phyloP scores from a whole-genome alignment of 2,888 invertebrate species.

The Hipparchia semele region DNA sequence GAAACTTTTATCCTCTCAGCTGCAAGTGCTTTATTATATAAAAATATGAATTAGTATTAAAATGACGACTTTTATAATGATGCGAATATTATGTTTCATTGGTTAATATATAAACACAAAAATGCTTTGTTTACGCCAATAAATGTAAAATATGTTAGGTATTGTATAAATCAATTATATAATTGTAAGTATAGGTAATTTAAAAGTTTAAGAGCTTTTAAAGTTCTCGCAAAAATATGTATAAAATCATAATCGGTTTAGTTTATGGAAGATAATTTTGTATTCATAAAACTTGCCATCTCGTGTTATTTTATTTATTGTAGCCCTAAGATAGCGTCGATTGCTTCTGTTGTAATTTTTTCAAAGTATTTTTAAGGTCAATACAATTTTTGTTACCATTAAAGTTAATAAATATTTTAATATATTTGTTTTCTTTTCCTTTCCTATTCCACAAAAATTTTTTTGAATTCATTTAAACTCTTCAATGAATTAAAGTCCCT shows the following conservation, averaged over 20 bases:
- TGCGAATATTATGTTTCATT: neutral
- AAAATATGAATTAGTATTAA: neutral
- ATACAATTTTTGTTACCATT: slow-evolving; percentile 60
- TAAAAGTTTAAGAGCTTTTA: neutral
- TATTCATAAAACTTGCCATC: slow-evolving; percentile 49
- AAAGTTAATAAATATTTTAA: slow-evolving; percentile 44
- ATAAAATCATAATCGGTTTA: slow-evolving; percentile 3
- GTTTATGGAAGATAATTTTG: neutral
- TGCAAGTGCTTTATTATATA: neutral
- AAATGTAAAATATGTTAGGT: neutral
- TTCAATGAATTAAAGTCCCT: no score
- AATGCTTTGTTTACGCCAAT: neutral
- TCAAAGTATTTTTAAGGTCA: slow-evolving; percentile 43
- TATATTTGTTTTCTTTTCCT: neutral
- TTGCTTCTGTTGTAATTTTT: slow-evolving; percentile 38
- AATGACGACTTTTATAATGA: no score
- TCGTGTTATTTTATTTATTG: slow-evolving; percentile 63
- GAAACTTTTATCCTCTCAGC: neutral
- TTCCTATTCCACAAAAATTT: neutral
- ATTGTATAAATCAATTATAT: neutral
- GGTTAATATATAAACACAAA: neutral
- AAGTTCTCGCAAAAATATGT: neutral
- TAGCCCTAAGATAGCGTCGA: slow-evolving; percentile 54
- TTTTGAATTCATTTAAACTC: no score
- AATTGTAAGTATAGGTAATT: neutral